phyloP scores from a whole-genome alignment of 2,888 invertebrate genomes.

The Rhingia campestris region DNA sequence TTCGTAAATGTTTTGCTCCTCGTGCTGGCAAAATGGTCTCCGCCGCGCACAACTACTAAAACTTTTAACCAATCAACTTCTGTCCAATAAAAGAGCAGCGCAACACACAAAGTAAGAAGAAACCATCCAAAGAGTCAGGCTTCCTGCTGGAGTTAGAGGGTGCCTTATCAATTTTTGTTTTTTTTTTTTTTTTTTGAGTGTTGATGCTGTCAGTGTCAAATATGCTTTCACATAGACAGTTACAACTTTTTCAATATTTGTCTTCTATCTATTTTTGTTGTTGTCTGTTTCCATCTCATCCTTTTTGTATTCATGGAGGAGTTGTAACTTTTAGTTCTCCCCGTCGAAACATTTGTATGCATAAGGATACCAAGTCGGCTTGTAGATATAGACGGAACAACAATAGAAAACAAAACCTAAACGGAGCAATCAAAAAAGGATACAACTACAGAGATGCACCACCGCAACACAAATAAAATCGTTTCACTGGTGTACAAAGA shows the following conservation, averaged over 20 bases:
- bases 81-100: constrained; percentile 46
- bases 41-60: constrained; percentile 50
- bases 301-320: constrained; percentile 17
- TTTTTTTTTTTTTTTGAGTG: constrained; percentile 20
- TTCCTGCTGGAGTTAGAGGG: constrained; percentile 8
- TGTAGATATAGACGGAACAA: constrained; percentile 2
- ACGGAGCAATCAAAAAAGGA: background rate
- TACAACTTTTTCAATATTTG: constrained; percentile 67
- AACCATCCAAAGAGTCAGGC: background rate
- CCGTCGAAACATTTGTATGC: constrained; percentile 47
- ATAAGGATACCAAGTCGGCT: constrained; percentile 49
- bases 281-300: constrained; percentile 12
- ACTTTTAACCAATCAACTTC: constrained; percentile 71
- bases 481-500: constrained; percentile 15
- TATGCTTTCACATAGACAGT: constrained; percentile 68
- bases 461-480: constrained; percentile 59
- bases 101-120: constrained; percentile 15
- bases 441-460: constrained; percentile 35
- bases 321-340: constrained; percentile 43
- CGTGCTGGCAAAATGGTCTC: constrained; percentile 48
- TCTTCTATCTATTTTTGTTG: constrained; percentile 11
- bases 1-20: constrained; percentile 66
- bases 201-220: constrained; percentile 66
- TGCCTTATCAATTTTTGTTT: constrained; percentile 14
- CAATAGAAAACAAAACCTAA: constrained; percentile 31